Evolutionary conservation across 1,140 invertebrate genomes (phyloP).

Genomic region (Dysdera silvatica): DNA sequence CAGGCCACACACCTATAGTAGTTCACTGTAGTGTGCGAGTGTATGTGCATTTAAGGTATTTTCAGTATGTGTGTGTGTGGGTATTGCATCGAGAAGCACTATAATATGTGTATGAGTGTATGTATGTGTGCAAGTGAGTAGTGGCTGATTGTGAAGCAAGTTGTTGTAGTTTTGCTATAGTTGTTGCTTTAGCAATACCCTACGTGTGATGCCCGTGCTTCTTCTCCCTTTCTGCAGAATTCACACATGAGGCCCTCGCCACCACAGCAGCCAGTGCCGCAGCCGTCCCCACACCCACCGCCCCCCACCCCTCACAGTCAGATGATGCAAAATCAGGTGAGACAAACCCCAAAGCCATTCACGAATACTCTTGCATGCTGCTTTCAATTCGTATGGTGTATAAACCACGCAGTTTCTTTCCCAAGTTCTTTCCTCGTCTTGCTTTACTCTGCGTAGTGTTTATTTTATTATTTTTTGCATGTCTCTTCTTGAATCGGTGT

Average conservation of each 20-base stretch:
- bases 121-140: too few relatives aligned
- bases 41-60: too few relatives aligned
- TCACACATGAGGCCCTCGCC: slow-evolving; percentile 84
- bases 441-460: too few relatives aligned
- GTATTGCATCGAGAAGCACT: neutral
- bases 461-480: too few relatives aligned
- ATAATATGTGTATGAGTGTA: neutral
- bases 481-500: too few relatives aligned
- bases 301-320: slow-evolving; percentile 75
- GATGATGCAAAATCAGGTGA: slow-evolving; percentile 75
- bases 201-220: slow-evolving; percentile 27
- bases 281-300: slow-evolving; percentile 74
- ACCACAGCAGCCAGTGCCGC: slow-evolving; percentile 74
- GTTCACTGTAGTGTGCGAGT: too few relatives aligned
- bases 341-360: slow-evolving; percentile 34
- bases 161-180: neutral
- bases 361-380: too few relatives aligned
- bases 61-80: neutral
- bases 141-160: neutral
- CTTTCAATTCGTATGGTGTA: too few relatives aligned
- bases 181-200: too few relatives aligned
- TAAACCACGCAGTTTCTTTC: too few relatives aligned
- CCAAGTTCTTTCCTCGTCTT: too few relatives aligned
- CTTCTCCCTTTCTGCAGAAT: slow-evolving; percentile 51
- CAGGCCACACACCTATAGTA: too few relatives aligned